Evolutionary conservation across 2,888 invertebrate genomes (phyloP).

Genomic region (Drosophila colorata): DNA sequence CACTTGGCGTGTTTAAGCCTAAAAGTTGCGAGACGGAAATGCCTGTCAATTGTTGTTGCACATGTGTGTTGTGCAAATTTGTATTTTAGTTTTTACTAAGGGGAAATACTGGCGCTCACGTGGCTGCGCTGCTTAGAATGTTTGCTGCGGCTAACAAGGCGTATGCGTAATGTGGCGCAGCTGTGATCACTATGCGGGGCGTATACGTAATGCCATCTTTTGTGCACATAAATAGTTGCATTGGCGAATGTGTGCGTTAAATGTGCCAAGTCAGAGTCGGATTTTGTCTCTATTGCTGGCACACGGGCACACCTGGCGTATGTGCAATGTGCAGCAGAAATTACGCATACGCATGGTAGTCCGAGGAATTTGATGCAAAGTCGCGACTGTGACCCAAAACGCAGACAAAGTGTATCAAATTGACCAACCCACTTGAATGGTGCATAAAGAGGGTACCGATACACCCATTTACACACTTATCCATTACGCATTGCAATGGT

Average conservation of each 20-base stretch:
- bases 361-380: not conserved
- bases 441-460: constrained; percentile 25
- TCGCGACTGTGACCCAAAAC: constrained; percentile 1
- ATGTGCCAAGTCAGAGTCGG: not conserved
- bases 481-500: constrained; percentile 65
- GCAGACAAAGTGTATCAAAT: constrained; percentile 1
- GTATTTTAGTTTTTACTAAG: constrained; percentile 1
- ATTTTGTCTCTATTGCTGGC: not conserved
- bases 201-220: constrained; percentile 31
- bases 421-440: constrained; percentile 13
- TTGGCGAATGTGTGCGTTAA: not conserved
- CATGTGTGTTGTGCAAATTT: constrained; percentile 24
- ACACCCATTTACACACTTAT: constrained; percentile 44
- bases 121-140: constrained; percentile 33
- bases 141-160: constrained; percentile 34
- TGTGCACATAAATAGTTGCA: constrained; percentile 12
- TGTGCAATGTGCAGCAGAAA: constrained; percentile 46
- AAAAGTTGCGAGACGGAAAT: constrained; percentile 67
- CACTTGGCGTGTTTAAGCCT: constrained; percentile 36
- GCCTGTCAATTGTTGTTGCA: constrained; percentile 60
- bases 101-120: constrained; percentile 48
- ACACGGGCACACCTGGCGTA: constrained; percentile 44
- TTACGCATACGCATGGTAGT: constrained; percentile 53
- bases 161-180: constrained; percentile 51
- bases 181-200: constrained; percentile 27